Conservation (phyloP, 2,888 invertebrate species). For the Palloptera scutellata region DNA sequence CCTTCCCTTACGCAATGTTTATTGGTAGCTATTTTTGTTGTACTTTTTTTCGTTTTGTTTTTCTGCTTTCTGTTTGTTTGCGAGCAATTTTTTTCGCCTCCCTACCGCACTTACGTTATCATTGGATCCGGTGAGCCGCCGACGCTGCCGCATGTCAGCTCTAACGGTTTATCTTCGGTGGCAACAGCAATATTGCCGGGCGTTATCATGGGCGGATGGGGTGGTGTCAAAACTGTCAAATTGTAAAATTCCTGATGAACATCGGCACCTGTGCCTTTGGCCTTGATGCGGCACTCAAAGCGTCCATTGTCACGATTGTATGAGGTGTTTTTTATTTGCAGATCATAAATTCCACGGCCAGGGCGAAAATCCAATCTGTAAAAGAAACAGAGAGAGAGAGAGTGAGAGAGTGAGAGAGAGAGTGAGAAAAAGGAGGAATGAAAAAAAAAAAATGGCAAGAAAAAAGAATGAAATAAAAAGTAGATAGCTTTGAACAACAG, state of each 20-base stretch:
- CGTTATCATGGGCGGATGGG: constrained; percentile 79
- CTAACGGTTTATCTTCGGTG: constrained; percentile 80
- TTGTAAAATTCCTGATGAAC: constrained; percentile 84
- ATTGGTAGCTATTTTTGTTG: background rate
- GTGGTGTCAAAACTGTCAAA: constrained; percentile 85
- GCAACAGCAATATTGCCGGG: constrained; percentile 81
- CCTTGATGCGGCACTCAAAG: constrained; percentile 90
- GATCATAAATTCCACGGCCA: constrained; percentile 83
- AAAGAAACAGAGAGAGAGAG: constrained; percentile 17
- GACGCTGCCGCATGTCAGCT: constrained; percentile 80
- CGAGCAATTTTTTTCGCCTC: background rate
- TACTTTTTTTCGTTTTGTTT: no score
- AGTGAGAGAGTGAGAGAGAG: background rate
- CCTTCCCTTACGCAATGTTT: background rate
- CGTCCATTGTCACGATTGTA: constrained; percentile 91
- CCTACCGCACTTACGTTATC: constrained; percentile 69
- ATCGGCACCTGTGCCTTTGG: constrained; percentile 81
- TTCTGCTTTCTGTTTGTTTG: background rate
- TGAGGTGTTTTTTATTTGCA: constrained; percentile 86
- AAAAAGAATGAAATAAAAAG: background rate
- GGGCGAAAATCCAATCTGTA: constrained; percentile 80
- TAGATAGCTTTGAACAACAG: no score
- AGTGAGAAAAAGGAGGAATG: constrained; percentile 15
- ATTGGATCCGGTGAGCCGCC: constrained; percentile 92
- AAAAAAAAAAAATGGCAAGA: background rate